Percentiles rank a stretch among this genome's conserved stretches.
These are phyloP conservation scores for Harpagoxenus sublaevis DNA, from an alignment of 2,888 invertebrate species.

Conservation along the genomic window DNA sequence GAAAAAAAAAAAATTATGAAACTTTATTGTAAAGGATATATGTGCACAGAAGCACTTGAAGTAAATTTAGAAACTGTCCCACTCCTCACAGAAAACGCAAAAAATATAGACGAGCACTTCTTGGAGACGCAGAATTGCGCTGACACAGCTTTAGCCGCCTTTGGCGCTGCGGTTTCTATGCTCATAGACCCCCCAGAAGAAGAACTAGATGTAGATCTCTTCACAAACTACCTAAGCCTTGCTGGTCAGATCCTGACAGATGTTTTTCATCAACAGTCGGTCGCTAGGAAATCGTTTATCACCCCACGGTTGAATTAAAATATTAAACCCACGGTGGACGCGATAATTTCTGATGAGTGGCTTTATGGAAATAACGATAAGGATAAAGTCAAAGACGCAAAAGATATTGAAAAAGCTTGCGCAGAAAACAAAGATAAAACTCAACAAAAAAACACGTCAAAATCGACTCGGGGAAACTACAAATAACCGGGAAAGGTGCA, in stretches of 20 bases:
- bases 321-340: conserved; percentile 43
- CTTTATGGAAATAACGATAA: too few relatives aligned
- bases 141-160: not conserved
- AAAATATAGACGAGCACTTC: not conserved
- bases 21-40: not conserved
- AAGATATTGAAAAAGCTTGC: too few relatives aligned
- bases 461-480: conserved; percentile 59
- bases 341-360: conserved; percentile 52
- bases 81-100: not conserved
- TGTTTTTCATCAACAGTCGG: too few relatives aligned
- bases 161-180: not conserved
- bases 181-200: not conserved
- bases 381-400: too few relatives aligned
- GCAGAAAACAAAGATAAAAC: too few relatives aligned
- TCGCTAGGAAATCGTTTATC: too few relatives aligned
- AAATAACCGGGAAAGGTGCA: too few relatives aligned
- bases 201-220: too few relatives aligned
- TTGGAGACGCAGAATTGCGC: not conserved
- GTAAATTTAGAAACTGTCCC: not conserved
- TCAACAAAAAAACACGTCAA: conserved; percentile 16
- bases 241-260: too few relatives aligned
- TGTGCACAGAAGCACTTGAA: not conserved
- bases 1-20: not conserved
- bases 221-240: too few relatives aligned
- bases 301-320: conserved; percentile 42